phyloP scores from a whole-genome alignment of 2,888 invertebrate species.

The Calliopum simillimum region DNA sequence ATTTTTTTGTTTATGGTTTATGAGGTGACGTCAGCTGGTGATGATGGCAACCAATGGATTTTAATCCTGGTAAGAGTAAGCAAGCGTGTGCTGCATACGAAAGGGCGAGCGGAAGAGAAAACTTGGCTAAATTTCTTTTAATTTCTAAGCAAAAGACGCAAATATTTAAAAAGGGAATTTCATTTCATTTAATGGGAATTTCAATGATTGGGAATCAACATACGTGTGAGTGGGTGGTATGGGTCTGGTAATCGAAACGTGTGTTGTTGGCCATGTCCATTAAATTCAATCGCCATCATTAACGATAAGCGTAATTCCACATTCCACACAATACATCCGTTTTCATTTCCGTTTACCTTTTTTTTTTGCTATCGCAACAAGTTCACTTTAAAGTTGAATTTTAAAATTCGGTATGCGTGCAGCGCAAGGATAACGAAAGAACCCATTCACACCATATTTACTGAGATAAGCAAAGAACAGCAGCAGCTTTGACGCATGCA shows the following conservation, averaged over 20 bases:
- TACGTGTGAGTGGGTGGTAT: neutral
- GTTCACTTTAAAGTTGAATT: slow-evolving; percentile 8
- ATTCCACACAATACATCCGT: slow-evolving; percentile 8
- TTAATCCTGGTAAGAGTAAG: neutral
- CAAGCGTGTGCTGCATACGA: slow-evolving; percentile 16
- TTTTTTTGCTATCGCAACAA: neutral
- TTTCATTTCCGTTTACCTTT: slow-evolving; percentile 14
- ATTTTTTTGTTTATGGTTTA: slow-evolving; percentile 33
- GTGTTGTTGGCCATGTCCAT: slow-evolving; percentile 14
- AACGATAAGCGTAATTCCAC: slow-evolving; percentile 24
- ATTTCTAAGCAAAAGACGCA: neutral
- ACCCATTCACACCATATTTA: slow-evolving; percentile 6
- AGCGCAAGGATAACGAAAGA: slow-evolving; percentile 18
- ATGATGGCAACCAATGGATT: slow-evolving; percentile 28
- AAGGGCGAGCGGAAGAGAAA: neutral
- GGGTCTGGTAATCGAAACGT: neutral
- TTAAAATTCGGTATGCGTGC: slow-evolving; percentile 33
- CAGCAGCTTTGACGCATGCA: neutral
- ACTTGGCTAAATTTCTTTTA: neutral
- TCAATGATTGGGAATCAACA: neutral
- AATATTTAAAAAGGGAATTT: slow-evolving; percentile 6
- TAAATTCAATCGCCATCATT: slow-evolving; percentile 18
- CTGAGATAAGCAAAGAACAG: slow-evolving; percentile 12
- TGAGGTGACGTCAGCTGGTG: slow-evolving; percentile 35
- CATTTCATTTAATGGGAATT: neutral